Evolutionary conservation across 2,797 vertebrate species (phyloP), one percentile per base, ranked within the genome.

Genomic region (Loriculus beryllinus): DNA sequence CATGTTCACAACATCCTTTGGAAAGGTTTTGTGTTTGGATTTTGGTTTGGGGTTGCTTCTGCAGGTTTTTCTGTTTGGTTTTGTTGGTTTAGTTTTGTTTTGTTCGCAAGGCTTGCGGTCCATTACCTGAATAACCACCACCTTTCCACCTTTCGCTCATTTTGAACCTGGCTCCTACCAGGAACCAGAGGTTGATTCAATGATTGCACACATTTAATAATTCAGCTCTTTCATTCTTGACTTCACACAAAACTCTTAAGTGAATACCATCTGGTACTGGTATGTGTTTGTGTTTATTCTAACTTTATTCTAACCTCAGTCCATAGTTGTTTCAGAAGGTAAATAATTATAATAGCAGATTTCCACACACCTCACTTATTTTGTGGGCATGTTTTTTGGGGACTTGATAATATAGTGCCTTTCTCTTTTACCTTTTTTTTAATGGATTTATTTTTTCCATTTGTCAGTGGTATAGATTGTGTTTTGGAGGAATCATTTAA

Each of bases 251-350:
- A 77, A 57, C 14, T 74, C 35, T 56, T 60, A 59, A 49, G 29
- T 51, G 69, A 78, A 68, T 68, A 28, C 47, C 12, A 17, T 74
- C 59, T 69, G 29, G n/a, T 90, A 47, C 47, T 91, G 42, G 10
- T 89, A 25, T 64, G 88, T 81, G 5, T 87, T 93, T 92, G 45
- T 87, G 14, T 78, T 74, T 35, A 29, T 80, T 72, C 42, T 77
- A 17, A 39, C 39, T 77, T 12, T 77, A 7, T 47, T 80, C 13
- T 59, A 65, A 15, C 13, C 25, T 85, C 40, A 74, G 21, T 31
- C 49, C 8, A 8, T 39, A 56, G 29, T 70, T 70, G 22, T 74
- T 82, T 67, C 48, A 74, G 51, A 42, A 92, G 43, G 16, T 54
- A 63, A 59, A 40, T 67, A 12, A 35, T 57, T 59, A 45, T 64